Evolutionary conservation across 1,140 invertebrate species (phyloP), one percentile per base, ranked within the genome.

Genomic region (Potamilus streckersoni): DNA sequence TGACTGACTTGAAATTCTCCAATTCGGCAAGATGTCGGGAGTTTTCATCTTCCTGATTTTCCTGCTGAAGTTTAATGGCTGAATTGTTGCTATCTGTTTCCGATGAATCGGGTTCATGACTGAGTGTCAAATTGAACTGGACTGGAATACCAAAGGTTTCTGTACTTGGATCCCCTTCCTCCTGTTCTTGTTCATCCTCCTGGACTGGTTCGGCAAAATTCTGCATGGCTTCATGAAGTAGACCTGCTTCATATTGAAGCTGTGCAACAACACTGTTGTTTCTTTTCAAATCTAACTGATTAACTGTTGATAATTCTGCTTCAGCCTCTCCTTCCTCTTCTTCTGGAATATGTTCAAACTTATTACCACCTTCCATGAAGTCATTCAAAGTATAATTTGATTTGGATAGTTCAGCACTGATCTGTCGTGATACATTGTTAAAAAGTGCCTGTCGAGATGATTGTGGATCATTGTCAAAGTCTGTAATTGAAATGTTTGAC

Each of bases 251-350:
- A 59, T 80, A 85, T 38, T 79, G 78, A 66, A 86, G 73, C 73
- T 88, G 84, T 60, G 81, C 74, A 6, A 84, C 79, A 57, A 86
- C 80, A 73, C 85, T 88, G 73, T 88, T 83, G 23, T 83, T 83
- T 19, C 85, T 78, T 13, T 63, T 76, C 76, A 55, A 13, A 60
- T 49, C 56, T 57, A 31, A 31, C 27, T 64, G 19, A 20, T 63
- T 58, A 56, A 17, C 23, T n/a, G 15, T 15, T 16, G 74, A 72
- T 31, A 17, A 38, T 68, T 59, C 72, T 15, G 19, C 23, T 23
- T 56, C 55, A 27, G 19, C 31, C 19, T 69, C 31, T 20, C 63
- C 49, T 31, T 63, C 69, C 61, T 73, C 73, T 19, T 66, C 70
- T 19, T 38, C 56, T 15, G 64, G 73, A 19, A 56, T 31, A 11